Conservation (phyloP, 2,888 invertebrate genomes). For the Acleris cristana region DNA sequence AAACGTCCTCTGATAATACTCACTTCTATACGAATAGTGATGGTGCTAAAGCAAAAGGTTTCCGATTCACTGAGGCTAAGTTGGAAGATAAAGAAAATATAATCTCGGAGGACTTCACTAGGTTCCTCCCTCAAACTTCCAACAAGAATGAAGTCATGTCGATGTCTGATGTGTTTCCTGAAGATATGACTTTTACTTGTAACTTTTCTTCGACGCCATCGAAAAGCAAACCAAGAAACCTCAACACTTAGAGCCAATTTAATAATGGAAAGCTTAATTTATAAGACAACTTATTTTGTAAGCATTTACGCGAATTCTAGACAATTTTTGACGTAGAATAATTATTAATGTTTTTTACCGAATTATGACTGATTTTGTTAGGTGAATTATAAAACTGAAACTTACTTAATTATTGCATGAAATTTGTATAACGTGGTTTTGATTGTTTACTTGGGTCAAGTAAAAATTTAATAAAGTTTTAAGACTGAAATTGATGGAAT, state of each 20-base stretch:
- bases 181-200: constrained; percentile 75
- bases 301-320: constrained; percentile 58
- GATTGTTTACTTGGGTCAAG: constrained; percentile 63
- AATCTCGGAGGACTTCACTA: constrained; percentile 59
- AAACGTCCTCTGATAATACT: constrained; percentile 68
- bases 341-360: constrained; percentile 62
- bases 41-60: constrained; percentile 54
- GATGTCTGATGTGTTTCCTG: constrained; percentile 74
- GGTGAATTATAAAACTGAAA: constrained; percentile 43
- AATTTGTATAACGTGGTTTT: constrained; percentile 59
- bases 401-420: constrained; percentile 60
- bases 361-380: constrained; percentile 51
- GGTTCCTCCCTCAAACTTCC: constrained; percentile 56
- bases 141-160: constrained; percentile 71
- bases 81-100: constrained; percentile 69
- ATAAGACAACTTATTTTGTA: constrained; percentile 60
- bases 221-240: constrained; percentile 71
- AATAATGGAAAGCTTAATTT: constrained; percentile 37
- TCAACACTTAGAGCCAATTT: constrained; percentile 50
- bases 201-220: constrained; percentile 80
- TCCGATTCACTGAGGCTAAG: constrained; percentile 61
- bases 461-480: constrained; percentile 61
- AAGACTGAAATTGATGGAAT: constrained; percentile 41
- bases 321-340: constrained; percentile 62
- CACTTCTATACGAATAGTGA: constrained; percentile 64